Evolutionary conservation across 2,888 invertebrate species (phyloP).

Genomic region (Chrysolina haemoptera): DNA sequence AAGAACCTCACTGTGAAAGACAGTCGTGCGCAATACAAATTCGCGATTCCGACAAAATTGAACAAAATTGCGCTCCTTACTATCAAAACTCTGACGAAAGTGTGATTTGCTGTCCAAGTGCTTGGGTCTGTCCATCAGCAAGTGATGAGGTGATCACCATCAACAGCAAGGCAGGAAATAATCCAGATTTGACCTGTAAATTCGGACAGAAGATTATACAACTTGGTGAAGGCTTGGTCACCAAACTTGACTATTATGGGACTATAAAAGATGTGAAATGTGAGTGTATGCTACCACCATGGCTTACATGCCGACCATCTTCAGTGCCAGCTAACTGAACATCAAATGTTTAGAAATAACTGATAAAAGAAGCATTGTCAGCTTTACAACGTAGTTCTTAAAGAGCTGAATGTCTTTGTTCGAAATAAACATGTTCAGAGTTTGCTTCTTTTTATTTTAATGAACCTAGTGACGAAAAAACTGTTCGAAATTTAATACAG

Average conservation of each 20-base stretch:
- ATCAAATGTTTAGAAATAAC: no score
- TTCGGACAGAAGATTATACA: constrained; percentile 43
- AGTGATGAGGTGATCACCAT: constrained; percentile 7
- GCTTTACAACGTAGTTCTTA: no score
- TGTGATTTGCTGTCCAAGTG: constrained; percentile 41
- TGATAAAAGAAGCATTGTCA: no score
- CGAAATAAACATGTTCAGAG: no score
- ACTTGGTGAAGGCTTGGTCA: constrained; percentile 42
- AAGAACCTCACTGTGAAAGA: constrained; percentile 33
- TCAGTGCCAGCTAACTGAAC: background rate
- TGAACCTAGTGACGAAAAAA: no score
- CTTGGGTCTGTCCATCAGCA: constrained; percentile 42
- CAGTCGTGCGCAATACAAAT: constrained; percentile 30
- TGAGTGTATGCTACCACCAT: constrained; percentile 48
- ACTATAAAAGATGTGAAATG: constrained; percentile 32
- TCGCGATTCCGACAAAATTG: constrained; percentile 28
- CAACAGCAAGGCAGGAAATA: constrained; percentile 12
- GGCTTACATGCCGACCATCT: constrained; percentile 43
- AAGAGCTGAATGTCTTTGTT: no score
- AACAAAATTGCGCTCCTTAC: constrained; percentile 33
- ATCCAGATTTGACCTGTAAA: constrained; percentile 41
- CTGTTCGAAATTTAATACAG: no score
- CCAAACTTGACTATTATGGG: constrained; percentile 31
- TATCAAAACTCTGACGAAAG: constrained; percentile 21
- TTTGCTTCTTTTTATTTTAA: no score